phyloP scores from a whole-genome alignment of 2,888 invertebrate genomes.

The Drosophila lacicola region DNA sequence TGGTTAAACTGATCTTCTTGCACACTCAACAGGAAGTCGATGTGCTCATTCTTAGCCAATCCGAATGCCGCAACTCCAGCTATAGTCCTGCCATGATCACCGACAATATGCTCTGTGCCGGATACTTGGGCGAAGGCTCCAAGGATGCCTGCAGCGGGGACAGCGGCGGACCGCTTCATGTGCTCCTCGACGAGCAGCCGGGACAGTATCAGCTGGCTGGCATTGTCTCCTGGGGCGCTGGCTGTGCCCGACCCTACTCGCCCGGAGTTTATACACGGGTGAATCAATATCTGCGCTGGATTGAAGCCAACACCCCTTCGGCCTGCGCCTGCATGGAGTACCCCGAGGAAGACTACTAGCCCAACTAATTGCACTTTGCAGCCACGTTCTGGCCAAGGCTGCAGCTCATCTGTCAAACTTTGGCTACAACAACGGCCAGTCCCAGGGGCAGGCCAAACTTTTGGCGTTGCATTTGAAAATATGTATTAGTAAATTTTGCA shows the following conservation, averaged over 20 bases:
- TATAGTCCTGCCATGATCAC: constrained; percentile 66
- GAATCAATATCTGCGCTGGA: constrained; percentile 58
- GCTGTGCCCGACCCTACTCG: constrained; percentile 58
- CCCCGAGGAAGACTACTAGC: constrained; percentile 45
- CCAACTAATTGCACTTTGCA: constrained; percentile 29
- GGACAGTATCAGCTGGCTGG: constrained; percentile 67
- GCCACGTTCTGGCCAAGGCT: constrained; percentile 3
- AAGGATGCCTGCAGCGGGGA: constrained; percentile 63
- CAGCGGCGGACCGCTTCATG: constrained; percentile 63
- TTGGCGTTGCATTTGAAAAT: constrained; percentile 42
- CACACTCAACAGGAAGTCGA: constrained; percentile 79
- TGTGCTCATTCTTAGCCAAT: constrained; percentile 56
- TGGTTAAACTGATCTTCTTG: neutral
- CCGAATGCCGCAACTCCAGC: constrained; percentile 46
- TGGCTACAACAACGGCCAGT: constrained; percentile 30
- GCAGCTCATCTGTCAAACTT: constrained; percentile 53
- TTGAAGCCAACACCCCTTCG: constrained; percentile 40
- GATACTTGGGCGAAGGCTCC: constrained; percentile 37
- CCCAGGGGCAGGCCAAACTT: constrained; percentile 49
- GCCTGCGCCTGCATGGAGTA: constrained; percentile 53
- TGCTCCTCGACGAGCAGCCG: constrained; percentile 37
- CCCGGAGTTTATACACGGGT: constrained; percentile 71
- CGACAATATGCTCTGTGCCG: constrained; percentile 80
- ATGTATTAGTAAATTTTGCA: constrained; percentile 59
- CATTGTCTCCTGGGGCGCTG: constrained; percentile 70